Evolutionary conservation across 2,888 invertebrate genomes (phyloP), one percentile per base, ranked within the genome.

Genomic region (Apeira syringaria): DNA sequence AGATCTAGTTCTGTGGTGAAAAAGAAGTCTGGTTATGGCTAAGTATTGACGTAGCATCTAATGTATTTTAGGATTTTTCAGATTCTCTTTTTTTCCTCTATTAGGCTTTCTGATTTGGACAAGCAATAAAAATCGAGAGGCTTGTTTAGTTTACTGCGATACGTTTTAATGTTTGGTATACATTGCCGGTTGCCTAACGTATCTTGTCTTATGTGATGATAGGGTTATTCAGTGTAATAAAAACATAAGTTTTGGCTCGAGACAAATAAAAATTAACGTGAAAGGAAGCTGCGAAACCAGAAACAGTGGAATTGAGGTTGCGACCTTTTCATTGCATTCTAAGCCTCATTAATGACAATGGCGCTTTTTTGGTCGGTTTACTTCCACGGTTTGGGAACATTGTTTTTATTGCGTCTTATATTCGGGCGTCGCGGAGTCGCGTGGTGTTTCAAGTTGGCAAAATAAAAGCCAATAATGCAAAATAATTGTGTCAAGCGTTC

Each of bases 211-310:
- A 4, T 3, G 36, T n/a, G 17, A 9, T 26, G 44, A 6, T 33
- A 18, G 25, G 6, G 13, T 18, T 17, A n/a, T 7, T 13, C 44
- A 17, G 9, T 38, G 43, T 33, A 44, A 29, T 34, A 13, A 44
- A 33, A 37, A 34, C 15, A 13, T 7, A 7, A 10, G 6, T 44
- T 32, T 37, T 13, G 15, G 28, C n/a, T 32, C 37, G 33, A 32
- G 24, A 32, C 27, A 9, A 30, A 26, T 13, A 35, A 13, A 36
- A 24, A 17, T 25, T 36, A 9, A 24, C 34, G 50, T 47, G 50
- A 56, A 52, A 53, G 53, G 53, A 49, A 49, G 36, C 43, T 9
- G 30, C 34, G 37, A 41, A 54, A 53, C 59, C 50, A 59, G 56
- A 54, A 59, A 39, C 38, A 37, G 25, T 13, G 13, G 34, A 30